Percentiles rank a stretch among this genome's conserved stretches.
These are phyloP conservation scores for Tetrax tetrax DNA, from an alignment of 2,113 vertebrate species.

Conservation along the genomic window DNA sequence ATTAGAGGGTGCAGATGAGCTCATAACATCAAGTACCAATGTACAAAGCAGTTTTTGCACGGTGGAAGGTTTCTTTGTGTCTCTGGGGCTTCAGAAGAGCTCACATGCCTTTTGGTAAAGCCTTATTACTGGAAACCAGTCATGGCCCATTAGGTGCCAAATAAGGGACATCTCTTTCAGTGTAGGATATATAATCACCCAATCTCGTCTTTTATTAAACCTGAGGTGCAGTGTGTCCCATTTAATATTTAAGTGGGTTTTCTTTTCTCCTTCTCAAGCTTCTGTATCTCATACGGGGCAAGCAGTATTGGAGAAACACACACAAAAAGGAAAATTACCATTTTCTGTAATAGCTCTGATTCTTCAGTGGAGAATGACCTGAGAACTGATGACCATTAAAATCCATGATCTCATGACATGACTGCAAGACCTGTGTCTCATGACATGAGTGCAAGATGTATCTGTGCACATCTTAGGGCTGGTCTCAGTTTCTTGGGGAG, in stretches of 20 bases:
- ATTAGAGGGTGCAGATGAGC: background rate
- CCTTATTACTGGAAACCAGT: background rate
- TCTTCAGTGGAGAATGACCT: background rate
- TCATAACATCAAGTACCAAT: background rate
- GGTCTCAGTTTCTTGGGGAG: background rate
- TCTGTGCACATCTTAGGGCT: background rate
- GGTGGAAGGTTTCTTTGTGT: background rate
- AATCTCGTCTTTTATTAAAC: background rate
- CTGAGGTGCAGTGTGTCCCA: rapidly evolving
- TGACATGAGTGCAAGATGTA: background rate
- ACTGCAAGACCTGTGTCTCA: background rate
- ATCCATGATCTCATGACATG: background rate
- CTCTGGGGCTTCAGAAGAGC: background rate
- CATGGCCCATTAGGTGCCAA: background rate
- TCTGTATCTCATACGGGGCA: background rate
- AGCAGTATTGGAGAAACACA: background rate
- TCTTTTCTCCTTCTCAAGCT: background rate
- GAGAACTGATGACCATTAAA: background rate
- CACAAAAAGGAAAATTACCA: background rate
- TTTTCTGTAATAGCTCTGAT: background rate
- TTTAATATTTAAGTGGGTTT: background rate
- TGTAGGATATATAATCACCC: background rate
- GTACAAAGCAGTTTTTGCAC: background rate
- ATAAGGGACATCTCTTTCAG: background rate
- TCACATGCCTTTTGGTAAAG: background rate